These are phyloP conservation scores for Eupithecia insigniata DNA, from an alignment of 2,888 invertebrate genomes.

Conservation along the genomic window DNA sequence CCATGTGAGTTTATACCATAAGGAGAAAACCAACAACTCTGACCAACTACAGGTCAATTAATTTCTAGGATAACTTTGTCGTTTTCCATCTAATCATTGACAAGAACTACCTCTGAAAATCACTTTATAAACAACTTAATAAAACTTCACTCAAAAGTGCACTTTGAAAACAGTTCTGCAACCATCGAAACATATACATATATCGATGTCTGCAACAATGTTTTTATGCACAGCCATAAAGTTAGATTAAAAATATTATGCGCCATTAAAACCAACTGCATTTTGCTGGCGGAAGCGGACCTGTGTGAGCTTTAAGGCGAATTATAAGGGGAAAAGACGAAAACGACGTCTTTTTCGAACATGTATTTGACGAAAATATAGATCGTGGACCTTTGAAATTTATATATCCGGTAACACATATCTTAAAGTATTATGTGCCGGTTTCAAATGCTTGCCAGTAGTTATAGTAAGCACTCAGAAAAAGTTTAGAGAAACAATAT, in stretches of 20 bases:
- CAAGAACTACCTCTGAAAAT: not conserved
- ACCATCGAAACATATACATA: no score
- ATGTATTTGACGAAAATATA: no score
- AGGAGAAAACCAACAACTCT: not conserved
- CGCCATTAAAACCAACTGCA: not conserved
- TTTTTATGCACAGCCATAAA: not conserved
- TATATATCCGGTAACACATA: no score
- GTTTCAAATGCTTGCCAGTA: no score
- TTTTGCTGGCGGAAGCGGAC: no score
- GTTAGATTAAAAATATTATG: not conserved
- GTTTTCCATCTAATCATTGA: not conserved
- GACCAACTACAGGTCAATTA: not conserved
- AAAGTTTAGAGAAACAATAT: no score
- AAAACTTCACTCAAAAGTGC: not conserved
- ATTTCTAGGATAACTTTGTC: not conserved
- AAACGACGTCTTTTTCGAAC: no score
- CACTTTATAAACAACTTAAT: not conserved
- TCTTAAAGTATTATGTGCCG: no score
- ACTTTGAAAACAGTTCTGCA: not conserved
- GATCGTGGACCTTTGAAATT: no score
- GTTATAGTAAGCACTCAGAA: no score
- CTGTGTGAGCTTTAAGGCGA: no score
- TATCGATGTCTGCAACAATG: not conserved
- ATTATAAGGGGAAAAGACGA: no score
- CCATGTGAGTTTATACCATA: not conserved